phyloP scores from a whole-genome alignment of 2,113 vertebrate species.

The Hucho hucho region DNA sequence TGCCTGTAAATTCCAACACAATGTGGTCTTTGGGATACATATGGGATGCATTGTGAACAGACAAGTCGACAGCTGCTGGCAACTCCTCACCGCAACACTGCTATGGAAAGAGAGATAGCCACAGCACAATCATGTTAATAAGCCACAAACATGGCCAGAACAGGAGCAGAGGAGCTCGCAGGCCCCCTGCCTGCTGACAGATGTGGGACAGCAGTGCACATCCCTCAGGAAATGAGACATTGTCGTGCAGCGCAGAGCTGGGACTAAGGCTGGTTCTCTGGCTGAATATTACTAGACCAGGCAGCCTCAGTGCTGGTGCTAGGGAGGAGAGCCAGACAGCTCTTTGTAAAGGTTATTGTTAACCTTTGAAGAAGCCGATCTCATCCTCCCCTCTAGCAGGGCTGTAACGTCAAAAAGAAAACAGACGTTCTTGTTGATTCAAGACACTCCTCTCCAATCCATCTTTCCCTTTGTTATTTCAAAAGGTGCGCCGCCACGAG shows the following conservation, averaged over 20 bases:
- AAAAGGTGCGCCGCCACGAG: neutral
- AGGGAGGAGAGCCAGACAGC: neutral
- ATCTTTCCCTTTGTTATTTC: neutral
- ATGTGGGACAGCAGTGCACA: conserved; percentile 13
- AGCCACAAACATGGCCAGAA: conserved; percentile 55
- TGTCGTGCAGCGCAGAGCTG: neutral
- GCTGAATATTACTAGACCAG: neutral
- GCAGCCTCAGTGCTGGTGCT: neutral
- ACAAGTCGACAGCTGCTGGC: conserved; percentile 19
- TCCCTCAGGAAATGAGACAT: conserved; percentile 36
- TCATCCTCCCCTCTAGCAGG: neutral
- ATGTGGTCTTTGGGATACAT: conserved; percentile 47
- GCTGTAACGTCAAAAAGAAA: neutral
- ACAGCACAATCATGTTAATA: conserved; percentile 62
- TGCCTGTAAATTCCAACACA: conserved; percentile 35
- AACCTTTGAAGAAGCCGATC: neutral
- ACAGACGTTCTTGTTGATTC: neutral
- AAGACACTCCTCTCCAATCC: neutral
- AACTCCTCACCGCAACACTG: conserved; percentile 49
- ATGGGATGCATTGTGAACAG: conserved; percentile 52
- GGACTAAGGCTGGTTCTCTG: neutral
- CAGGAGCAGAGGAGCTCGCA: conserved; percentile 24
- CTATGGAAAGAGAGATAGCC: conserved; percentile 53
- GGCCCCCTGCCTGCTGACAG: conserved; percentile 17
- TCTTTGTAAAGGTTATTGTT: neutral